A percentile compares a stretch with the other conserved stretches of the same genome.
phyloP scores from a whole-genome alignment of 1,140 invertebrate species.

The Yoshiicerus persimilis region DNA sequence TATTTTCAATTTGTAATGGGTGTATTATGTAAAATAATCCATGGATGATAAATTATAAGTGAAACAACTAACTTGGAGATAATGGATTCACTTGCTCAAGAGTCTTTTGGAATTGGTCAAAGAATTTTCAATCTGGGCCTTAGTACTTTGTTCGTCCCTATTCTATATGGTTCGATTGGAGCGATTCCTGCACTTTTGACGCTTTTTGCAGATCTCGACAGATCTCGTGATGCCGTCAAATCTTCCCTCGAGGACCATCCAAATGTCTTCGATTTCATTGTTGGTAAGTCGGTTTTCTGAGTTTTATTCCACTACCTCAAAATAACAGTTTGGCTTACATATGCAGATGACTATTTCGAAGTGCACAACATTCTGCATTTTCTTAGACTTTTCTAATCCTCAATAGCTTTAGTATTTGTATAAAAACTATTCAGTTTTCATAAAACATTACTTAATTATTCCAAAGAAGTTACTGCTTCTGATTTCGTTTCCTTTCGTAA shows the following conservation, averaged over 20 bases:
- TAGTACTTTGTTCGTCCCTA: constrained; percentile 45
- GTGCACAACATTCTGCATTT: no score
- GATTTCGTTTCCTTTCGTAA: no score
- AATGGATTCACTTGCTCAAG: background rate
- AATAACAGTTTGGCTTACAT: no score
- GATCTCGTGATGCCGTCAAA: constrained; percentile 29
- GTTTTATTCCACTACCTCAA: background rate
- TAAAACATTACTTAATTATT: no score
- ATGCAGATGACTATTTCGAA: no score
- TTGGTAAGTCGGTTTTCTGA: constrained; percentile 35
- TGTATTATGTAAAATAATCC: background rate
- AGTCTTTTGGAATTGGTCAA: background rate
- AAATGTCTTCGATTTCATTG: constrained; percentile 47
- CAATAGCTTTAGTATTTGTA: no score
- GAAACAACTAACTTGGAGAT: background rate
- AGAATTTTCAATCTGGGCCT: background rate
- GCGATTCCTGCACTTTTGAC: constrained; percentile 43
- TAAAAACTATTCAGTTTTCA: no score
- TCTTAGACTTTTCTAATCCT: no score
- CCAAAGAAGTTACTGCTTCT: no score
- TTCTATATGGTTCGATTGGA: constrained; percentile 46
- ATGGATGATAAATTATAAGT: background rate
- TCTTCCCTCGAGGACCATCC: background rate
- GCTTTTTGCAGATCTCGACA: constrained; percentile 44
- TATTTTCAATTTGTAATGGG: no score